Evolutionary conservation across 2,888 invertebrate species (phyloP), one percentile per base, ranked within the genome.

Genomic region (Orthosia incerta): DNA sequence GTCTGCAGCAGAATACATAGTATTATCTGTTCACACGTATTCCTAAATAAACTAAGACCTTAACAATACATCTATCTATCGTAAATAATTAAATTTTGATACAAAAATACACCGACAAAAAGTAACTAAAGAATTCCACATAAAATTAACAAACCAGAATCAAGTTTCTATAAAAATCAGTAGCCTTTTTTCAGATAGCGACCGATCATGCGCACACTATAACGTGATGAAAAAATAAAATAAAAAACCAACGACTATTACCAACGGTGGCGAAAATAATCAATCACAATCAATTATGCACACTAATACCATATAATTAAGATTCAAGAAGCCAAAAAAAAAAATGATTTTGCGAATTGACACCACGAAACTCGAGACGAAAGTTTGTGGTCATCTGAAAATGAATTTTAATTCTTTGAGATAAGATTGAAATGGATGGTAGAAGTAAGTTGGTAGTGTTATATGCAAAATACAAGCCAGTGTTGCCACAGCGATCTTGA

Each of bases 401-500:
- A 68, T 79, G 62, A 65, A 66, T 66, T 76, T 79, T 85, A 80
- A 59, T 18, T 5, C 67, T 39, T 31, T 11, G 63, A 23, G 48
- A 71, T 85, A 87, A 62, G 69, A 74, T 74, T 74, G 64, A 72
- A 74, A 73, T 76, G 61, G 51, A 65, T 71, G 66, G 48, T 48
- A 68, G 11, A 57, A 31, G 48, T 74, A 61, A 76, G 64, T 71
- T 71, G 77, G 64, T 80, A 63, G 62, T 71, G 81, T 83, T 87
- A 86, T 86, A 86, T 87, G 86, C 87, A 86, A 86, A 86, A 86
- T 86, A 77, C 86, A 55, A 85, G 80, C 55, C 79, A 79, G 86
- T 85, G 87, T 86, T 86, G 77, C 86, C 81, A 86, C 74, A 86
- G 81, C 86, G 87, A 82, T 86, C 86, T 86, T 86, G 87, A 86